Evolutionary conservation across 2,113 vertebrate species (phyloP), one percentile per base, ranked within the genome.

Genomic region (Leptosomus discolor): DNA sequence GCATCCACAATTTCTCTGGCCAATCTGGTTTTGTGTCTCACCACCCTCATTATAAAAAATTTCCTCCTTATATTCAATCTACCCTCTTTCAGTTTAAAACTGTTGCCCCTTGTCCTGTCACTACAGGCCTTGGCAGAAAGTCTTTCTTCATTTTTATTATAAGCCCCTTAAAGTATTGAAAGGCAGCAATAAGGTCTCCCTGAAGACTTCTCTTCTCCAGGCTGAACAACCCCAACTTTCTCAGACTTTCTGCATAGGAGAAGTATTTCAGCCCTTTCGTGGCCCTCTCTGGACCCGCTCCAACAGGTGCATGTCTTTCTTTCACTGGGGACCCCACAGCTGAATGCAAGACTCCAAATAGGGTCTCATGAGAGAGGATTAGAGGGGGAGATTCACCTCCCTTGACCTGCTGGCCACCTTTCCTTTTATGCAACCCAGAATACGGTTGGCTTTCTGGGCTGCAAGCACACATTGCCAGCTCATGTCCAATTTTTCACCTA

Each of bases 321-420:
- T 21, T 3, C 15, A 12, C 15, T 30, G 36, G 9, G 18, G 46
- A 34, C 17, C 13, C 23, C n/a, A 58, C 65, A 48, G 10, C 10
- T 79, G 79, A 21, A 17, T 9, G 6, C 17, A 39, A 11, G 12
- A 51, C 23, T 69, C 17, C 29, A 29, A 36, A 4, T 51, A 12
- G 24, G 13, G 12, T 46, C 13, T 48, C 6, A 39, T 1, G 6
- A 26, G 11, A 41, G 45, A 3, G 1, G 36, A 46, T 12, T 6
- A 48, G n/a, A 51, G 56, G 3, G 23, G 3, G 1, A 71, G 5
- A 51, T 43, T 71, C 30, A 23, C 9, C 8, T 37, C 15, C 29
- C 46, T 19, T 1, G 6, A 24, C 34, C 26, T 56, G 48, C 5
- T 43, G 30, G 17, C 5, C 24, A 37, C 3, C 5, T 16, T 68